These are phyloP conservation scores for Seira ritae DNA, from an alignment of 2,888 invertebrate species.

Conservation along the genomic window DNA sequence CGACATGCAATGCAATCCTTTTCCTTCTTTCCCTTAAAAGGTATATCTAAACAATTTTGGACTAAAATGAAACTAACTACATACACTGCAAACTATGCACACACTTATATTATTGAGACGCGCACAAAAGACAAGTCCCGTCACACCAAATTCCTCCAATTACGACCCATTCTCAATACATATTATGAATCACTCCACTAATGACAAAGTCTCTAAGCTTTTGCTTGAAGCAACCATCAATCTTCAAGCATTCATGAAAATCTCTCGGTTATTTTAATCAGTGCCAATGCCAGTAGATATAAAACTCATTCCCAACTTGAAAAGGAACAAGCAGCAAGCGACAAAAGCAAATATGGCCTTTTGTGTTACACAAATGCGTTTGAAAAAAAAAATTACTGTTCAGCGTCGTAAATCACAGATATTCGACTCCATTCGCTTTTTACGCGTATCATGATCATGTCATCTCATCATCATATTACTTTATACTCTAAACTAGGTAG, in stretches of 20 bases:
- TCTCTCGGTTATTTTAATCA: neutral
- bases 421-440: neutral
- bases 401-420: neutral
- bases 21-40: constrained; percentile 35
- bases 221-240: neutral
- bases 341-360: constrained; percentile 2
- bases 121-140: constrained; percentile 3
- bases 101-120: neutral
- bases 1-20: neutral
- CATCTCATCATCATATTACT: neutral
- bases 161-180: neutral
- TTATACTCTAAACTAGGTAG: neutral
- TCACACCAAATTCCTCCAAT: neutral
- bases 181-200: neutral
- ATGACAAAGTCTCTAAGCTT: neutral
- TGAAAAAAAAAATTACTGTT: neutral
- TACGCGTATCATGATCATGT: neutral
- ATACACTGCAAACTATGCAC: neutral
- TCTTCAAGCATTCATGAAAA: neutral
- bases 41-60: constrained; percentile 27
- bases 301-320: neutral
- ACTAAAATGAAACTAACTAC: constrained; percentile 21
- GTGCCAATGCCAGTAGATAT: neutral
- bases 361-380: neutral
- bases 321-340: neutral